Percentiles rank a stretch among this genome's conserved stretches.
phyloP scores from a whole-genome alignment of 2,888 invertebrate genomes.

The Sturmia bella region DNA sequence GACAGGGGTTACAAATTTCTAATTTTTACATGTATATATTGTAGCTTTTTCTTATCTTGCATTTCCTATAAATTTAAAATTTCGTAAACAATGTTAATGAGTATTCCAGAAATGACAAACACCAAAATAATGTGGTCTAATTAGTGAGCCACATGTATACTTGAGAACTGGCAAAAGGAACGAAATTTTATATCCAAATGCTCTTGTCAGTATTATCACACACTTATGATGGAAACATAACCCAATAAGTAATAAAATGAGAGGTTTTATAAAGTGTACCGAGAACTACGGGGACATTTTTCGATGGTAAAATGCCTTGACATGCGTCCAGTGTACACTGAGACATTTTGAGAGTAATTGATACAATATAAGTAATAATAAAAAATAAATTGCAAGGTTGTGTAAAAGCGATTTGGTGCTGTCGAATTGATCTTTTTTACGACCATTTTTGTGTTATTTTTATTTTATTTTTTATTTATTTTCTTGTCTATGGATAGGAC shows the following conservation, averaged over 20 bases:
- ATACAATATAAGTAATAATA: too few relatives aligned
- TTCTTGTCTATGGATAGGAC: too few relatives aligned
- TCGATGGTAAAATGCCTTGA: too few relatives aligned
- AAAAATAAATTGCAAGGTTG: too few relatives aligned
- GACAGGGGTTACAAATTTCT: too few relatives aligned
- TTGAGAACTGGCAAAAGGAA: conserved; percentile 5
- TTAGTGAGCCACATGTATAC: conserved; percentile 30
- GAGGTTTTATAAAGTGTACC: too few relatives aligned
- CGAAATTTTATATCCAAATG: background rate
- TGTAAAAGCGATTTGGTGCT: too few relatives aligned
- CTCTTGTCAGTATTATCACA: background rate
- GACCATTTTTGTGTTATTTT: too few relatives aligned
- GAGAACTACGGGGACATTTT: background rate
- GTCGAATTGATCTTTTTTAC: too few relatives aligned
- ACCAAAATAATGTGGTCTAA: conserved; percentile 57
- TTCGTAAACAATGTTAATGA: conserved; percentile 44
- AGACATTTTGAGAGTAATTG: conserved; percentile 74
- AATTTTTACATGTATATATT: too few relatives aligned
- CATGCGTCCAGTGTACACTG: conserved; percentile 41
- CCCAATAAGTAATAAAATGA: conserved; percentile 10
- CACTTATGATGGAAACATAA: background rate
- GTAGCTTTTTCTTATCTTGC: too few relatives aligned
- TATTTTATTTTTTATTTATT: too few relatives aligned
- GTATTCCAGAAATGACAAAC: conserved; percentile 49
- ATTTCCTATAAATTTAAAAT: conserved; percentile 1